phyloP scores from a whole-genome alignment of 2,888 invertebrate species.

The Amiota communis region DNA sequence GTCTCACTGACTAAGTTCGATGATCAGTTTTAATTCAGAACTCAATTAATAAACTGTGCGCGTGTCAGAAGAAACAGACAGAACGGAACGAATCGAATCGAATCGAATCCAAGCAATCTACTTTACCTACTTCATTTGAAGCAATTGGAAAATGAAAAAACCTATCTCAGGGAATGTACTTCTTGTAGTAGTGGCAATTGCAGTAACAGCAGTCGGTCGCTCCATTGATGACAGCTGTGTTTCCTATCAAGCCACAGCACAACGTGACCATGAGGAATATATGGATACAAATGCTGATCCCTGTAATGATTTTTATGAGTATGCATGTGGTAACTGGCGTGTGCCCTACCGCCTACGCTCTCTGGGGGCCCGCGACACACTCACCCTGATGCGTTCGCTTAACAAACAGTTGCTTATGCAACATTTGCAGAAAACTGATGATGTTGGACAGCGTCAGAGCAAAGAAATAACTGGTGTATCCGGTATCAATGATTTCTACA shows the following conservation, averaged over 20 bases:
- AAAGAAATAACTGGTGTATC: not conserved
- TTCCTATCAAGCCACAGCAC: not conserved
- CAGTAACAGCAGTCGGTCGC: too few species aligned
- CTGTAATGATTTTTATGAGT: constrained; percentile 87
- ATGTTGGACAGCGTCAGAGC: too few species aligned
- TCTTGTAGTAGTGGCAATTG: too few species aligned
- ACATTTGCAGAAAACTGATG: constrained; percentile 46
- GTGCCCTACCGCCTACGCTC: constrained; percentile 45
- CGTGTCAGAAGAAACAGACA: not conserved
- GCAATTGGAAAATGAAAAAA: too few species aligned
- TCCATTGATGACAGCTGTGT: not conserved
- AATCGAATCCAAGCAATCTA: not conserved
- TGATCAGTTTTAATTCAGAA: too few species aligned
- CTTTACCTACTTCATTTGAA: too few species aligned
- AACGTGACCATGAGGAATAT: constrained; percentile 35
- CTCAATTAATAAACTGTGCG: too few species aligned
- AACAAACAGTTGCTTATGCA: constrained; percentile 57
- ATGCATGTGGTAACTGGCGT: constrained; percentile 88
- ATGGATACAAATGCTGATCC: constrained; percentile 76
- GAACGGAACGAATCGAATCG: too few species aligned
- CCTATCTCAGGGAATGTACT: too few species aligned
- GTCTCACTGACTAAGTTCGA: too few species aligned
- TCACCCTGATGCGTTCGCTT: constrained; percentile 53
- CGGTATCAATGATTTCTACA: constrained; percentile 50
- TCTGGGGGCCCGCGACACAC: constrained; percentile 57